Conservation (phyloP, 2,113 vertebrate species). For the Anser cygnoides region DNA sequence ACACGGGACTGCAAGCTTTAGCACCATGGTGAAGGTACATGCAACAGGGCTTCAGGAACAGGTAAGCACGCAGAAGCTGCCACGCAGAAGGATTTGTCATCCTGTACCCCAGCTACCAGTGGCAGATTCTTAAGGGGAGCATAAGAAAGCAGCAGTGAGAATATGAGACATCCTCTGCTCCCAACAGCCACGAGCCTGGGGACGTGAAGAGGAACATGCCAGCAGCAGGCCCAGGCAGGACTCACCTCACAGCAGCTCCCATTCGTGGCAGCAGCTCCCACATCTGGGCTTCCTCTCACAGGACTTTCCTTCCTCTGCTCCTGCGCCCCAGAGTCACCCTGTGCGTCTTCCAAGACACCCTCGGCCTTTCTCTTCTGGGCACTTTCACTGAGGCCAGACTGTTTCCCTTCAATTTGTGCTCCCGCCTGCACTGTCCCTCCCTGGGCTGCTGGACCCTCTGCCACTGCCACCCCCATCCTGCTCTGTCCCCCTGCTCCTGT, state of each 20-base stretch:
- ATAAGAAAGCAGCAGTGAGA: accelerated
- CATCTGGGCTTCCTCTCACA: accelerated
- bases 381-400: background rate
- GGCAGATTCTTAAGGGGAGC: background rate
- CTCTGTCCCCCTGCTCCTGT: background rate
- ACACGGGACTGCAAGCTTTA: accelerated
- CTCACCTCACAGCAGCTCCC: background rate
- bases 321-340: background rate
- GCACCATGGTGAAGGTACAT: background rate
- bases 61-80: background rate
- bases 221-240: accelerated
- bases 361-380: accelerated
- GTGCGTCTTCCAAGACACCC: accelerated
- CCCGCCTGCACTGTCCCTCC: accelerated
- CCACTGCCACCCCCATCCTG: accelerated
- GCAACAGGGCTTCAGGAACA: accelerated
- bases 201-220: accelerated
- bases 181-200: background rate
- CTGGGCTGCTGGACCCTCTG: background rate
- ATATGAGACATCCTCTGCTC: accelerated
- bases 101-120: background rate
- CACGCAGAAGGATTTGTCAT: background rate
- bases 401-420: accelerated
- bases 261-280: accelerated
- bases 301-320: background rate